Base-by-base conservation (phyloP, 2,888 invertebrate genomes). In the Ennomos quercinarius region DNA sequence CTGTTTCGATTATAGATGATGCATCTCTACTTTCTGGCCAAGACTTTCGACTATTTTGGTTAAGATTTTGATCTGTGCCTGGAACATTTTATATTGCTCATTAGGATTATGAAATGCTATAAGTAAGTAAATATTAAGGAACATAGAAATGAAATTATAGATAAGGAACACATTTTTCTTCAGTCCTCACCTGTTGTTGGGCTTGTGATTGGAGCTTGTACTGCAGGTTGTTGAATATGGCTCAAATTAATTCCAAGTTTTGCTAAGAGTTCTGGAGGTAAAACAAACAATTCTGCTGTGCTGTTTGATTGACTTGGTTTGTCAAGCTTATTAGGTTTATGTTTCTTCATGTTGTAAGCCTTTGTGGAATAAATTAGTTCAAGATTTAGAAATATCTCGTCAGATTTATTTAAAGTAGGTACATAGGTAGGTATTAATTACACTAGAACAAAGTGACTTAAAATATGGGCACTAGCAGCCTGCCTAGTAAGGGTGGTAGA, bases 251-350 rank as follows among this genome's bases (percentile, higher is more conserved):
- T 89, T 13, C 93, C 93, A 73, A 93, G 79, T 71, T 91, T 81
- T 73, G 90, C 82, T 56, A 93, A 78, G 45, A 92, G 67, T 65
- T 90, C 81, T 52, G 93, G 93, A 60, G 92, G 80, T 41, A 93
- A 71, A 40, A 93, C 89, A 76, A 89, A 84, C 34, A 93, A 81
- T 71, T 89, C 81, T 54, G 79, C 56, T 49, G 76, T 63, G 43
- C 51, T 67, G 59, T 73, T 71, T 38, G 67, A 66, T 35, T 58
- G 54, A 46, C 46, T 63, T 42, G 65, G n/a, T 71, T 76, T 67
- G 45, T 55, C 59, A 43, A 61, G 69, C 52, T 73, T 74, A 27
- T 10, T 35, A 17, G 51, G 34, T 70, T 79, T 72, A 54, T 68
- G 63, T 58, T 73, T 70, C 64, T 73, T 73, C 48, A 69, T 60